Conservation (phyloP, 92 coral and sea anemone species). For the Porites rus region DNA sequence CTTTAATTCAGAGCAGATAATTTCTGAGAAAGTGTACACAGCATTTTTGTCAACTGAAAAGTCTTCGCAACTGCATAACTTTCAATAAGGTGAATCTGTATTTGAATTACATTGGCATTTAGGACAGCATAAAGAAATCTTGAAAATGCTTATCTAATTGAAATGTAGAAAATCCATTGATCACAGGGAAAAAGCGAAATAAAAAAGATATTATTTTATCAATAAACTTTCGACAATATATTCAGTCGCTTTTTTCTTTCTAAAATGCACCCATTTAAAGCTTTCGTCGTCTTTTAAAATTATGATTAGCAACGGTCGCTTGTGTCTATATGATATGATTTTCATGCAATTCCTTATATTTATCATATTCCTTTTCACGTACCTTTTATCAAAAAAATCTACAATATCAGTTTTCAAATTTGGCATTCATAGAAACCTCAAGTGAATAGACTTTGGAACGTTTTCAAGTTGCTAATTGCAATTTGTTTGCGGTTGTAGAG, state of each 20-base stretch:
- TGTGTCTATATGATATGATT: background rate
- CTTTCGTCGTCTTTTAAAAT: background rate
- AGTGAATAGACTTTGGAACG: slow-evolving; percentile 19
- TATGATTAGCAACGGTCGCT: background rate
- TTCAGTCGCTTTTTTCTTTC: background rate
- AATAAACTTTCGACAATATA: background rate
- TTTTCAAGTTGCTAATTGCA: slow-evolving; percentile 30
- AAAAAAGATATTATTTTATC: background rate
- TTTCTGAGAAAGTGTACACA: too few relatives aligned
- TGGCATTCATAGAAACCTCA: background rate
- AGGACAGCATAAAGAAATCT: background rate
- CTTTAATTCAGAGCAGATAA: background rate
- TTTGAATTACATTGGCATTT: too few relatives aligned
- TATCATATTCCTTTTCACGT: background rate
- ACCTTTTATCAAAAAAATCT: too few relatives aligned
- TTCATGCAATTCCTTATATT: too few relatives aligned
- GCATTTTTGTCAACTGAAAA: too few relatives aligned
- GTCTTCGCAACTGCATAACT: too few relatives aligned
- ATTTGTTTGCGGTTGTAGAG: slow-evolving; percentile 32
- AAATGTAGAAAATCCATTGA: background rate
- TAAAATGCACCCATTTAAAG: background rate
- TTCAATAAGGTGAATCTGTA: background rate
- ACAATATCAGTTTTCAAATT: background rate
- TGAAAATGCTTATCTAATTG: background rate
- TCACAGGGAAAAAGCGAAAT: background rate